Evolutionary conservation across 2,888 invertebrate species (phyloP).

Genomic region (Venusia cambrica): DNA sequence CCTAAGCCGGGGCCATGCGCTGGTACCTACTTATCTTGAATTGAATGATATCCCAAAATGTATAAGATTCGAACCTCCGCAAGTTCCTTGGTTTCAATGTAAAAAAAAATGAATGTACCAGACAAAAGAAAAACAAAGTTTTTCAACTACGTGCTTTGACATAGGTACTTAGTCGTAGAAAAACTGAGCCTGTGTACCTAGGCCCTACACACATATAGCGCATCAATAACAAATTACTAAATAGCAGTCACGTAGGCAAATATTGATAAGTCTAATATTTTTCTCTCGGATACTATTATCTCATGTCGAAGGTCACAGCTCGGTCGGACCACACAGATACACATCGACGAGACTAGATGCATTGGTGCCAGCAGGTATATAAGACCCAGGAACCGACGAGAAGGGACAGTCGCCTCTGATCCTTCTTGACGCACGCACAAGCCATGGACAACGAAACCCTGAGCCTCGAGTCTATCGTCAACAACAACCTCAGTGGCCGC

Average conservation of each 20-base stretch:
- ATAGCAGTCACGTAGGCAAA: constrained; percentile 36
- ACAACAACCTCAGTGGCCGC: constrained; percentile 63
- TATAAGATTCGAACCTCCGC: no score
- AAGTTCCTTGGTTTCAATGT: no score
- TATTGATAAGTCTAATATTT: constrained; percentile 58
- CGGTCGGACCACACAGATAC: constrained; percentile 52
- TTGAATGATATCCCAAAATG: no score
- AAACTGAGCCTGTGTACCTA: no score
- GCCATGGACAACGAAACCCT: constrained; percentile 69
- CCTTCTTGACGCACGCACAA: constrained; percentile 32
- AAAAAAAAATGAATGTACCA: constrained; percentile 9
- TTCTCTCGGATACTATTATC: constrained; percentile 51
- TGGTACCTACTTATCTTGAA: no score
- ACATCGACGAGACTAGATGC: constrained; percentile 39
- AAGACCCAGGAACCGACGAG: constrained; percentile 40
- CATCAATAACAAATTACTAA: no score
- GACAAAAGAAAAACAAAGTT: constrained; percentile 21
- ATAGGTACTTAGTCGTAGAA: no score
- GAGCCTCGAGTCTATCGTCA: constrained; percentile 66
- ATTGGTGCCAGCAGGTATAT: constrained; percentile 52
- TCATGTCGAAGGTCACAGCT: constrained; percentile 61
- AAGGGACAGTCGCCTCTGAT: constrained; percentile 41
- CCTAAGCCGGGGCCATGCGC: no score
- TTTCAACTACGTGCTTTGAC: no score
- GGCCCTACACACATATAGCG: no score